Evolutionary conservation across 2,113 vertebrate species (phyloP).

Genomic region (Taurulus bubalis): DNA sequence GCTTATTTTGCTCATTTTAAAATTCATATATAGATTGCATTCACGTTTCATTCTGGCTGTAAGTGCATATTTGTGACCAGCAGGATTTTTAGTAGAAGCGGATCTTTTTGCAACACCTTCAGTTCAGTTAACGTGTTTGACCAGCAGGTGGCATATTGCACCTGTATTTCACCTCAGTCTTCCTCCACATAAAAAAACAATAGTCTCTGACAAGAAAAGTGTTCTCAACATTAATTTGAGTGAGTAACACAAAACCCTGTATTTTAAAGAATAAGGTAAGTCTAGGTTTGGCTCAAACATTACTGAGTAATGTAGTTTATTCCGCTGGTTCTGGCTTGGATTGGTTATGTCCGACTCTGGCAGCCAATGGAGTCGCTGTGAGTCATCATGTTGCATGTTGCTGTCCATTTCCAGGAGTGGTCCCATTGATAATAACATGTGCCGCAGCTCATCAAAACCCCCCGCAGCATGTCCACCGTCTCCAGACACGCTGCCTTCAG

Average conservation of each 20-base stretch:
- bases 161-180: not conserved
- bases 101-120: not conserved
- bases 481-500: slow-evolving; percentile 63
- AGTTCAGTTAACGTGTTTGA: slow-evolving; percentile 22
- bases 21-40: not conserved
- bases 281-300: not conserved
- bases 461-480: slow-evolving; percentile 58
- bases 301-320: not conserved
- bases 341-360: slow-evolving; percentile 32
- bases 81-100: no score
- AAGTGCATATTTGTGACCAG: not conserved
- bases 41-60: fast-evolving
- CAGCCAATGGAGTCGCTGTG: slow-evolving; percentile 50
- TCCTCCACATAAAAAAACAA: not conserved
- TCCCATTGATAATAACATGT: slow-evolving; percentile 61
- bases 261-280: not conserved
- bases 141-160: slow-evolving; percentile 68
- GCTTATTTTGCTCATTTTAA: not conserved
- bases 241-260: not conserved
- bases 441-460: slow-evolving; percentile 63
- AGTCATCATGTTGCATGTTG: slow-evolving; percentile 71
- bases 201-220: not conserved
- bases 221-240: slow-evolving; percentile 13
- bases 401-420: slow-evolving; percentile 74
- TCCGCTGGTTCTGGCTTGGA: slow-evolving; percentile 1